Conservation (phyloP, 2,888 invertebrate species). For the Spicauda simplicius region DNA sequence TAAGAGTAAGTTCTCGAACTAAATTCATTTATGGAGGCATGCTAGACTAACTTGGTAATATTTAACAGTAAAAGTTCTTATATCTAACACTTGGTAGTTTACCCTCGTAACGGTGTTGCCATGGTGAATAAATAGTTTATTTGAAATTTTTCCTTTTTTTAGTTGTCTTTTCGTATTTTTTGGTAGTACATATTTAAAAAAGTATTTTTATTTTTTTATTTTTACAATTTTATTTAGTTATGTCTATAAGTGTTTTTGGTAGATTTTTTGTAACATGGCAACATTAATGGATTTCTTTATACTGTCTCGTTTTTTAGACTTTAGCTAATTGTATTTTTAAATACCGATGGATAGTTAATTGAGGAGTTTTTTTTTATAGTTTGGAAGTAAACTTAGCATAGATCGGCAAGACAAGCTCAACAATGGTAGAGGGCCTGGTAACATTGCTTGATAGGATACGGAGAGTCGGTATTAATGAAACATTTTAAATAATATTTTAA, state of each 20-base stretch:
- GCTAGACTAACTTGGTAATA: slow-evolving; percentile 69
- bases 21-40: slow-evolving; percentile 62
- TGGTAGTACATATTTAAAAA: too few relatives aligned
- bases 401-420: slow-evolving; percentile 37
- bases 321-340: slow-evolving; percentile 29
- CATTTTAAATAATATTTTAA: too few relatives aligned
- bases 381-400: slow-evolving; percentile 31
- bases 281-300: slow-evolving; percentile 24
- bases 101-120: slow-evolving; percentile 64
- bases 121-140: slow-evolving; percentile 43
- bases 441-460: background rate
- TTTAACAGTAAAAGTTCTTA: background rate
- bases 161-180: too few relatives aligned
- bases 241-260: slow-evolving; percentile 23
- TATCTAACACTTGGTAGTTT: slow-evolving; percentile 52
- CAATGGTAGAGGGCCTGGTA: slow-evolving; percentile 42
- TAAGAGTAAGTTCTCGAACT: slow-evolving; percentile 53
- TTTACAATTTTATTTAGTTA: too few relatives aligned
- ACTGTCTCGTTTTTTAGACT: slow-evolving; percentile 19
- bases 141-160: too few relatives aligned
- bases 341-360: background rate
- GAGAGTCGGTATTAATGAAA: background rate
- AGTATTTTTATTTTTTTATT: too few relatives aligned
- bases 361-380: slow-evolving; percentile 3
- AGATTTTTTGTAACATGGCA: slow-evolving; percentile 29